phyloP scores from a whole-genome alignment of 2,888 invertebrate genomes.

The Adelphocoris suturalis region DNA sequence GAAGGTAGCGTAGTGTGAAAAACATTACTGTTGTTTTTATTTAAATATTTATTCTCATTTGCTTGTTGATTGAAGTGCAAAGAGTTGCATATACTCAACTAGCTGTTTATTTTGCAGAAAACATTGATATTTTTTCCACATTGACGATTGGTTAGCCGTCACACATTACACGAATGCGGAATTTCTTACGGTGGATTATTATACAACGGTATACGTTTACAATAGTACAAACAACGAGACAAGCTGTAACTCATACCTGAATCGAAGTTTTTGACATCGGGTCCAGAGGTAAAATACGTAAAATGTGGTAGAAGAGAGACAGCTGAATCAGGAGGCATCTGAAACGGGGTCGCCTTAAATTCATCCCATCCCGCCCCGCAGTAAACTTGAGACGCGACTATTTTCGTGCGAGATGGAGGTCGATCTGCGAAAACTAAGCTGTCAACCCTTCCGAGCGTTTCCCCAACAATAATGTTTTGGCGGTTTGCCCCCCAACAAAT shows the following conservation, averaged over 20 bases:
- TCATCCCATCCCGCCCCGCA: conserved; percentile 52
- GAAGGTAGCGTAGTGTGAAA: no score
- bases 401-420: conserved; percentile 39
- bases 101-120: no score
- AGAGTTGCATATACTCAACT: no score
- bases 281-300: neutral
- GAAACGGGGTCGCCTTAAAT: conserved; percentile 40
- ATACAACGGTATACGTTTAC: no score
- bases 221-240: no score
- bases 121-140: no score
- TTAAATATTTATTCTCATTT: no score
- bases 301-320: conserved; percentile 9
- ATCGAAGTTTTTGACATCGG: neutral
- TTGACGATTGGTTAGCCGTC: no score
- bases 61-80: no score
- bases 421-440: neutral
- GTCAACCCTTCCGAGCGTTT: neutral
- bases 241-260: neutral
- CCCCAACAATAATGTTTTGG: neutral
- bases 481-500: neutral
- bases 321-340: conserved; percentile 4
- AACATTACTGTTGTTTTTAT: no score
- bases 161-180: no score
- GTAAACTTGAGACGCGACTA: conserved; percentile 46
- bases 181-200: no score